These are phyloP conservation scores for Perccottus glenii DNA, from an alignment of 2,113 vertebrate species.

Conservation along the genomic window DNA sequence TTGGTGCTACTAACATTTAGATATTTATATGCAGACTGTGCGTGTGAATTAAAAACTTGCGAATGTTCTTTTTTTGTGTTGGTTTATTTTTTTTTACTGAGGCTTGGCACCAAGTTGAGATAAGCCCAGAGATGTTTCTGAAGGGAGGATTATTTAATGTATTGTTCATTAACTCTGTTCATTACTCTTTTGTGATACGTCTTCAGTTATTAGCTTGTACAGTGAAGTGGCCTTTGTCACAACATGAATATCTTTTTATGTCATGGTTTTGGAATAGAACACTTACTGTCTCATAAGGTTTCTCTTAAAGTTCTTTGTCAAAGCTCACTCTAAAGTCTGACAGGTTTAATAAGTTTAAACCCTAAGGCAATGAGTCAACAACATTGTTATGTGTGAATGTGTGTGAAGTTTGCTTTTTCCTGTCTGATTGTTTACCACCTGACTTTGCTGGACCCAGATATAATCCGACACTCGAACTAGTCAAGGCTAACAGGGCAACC, in stretches of 20 bases:
- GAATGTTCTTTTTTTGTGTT: too few relatives aligned
- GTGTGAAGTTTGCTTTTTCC: constrained; percentile 41
- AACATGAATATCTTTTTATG: constrained; percentile 38
- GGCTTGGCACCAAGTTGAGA: too few relatives aligned
- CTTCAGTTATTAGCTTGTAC: too few relatives aligned
- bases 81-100: too few relatives aligned
- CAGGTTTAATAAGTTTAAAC: constrained; percentile 40
- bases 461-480: constrained; percentile 40
- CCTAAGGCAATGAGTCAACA: constrained; percentile 50
- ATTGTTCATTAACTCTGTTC: too few relatives aligned
- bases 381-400: constrained; percentile 39
- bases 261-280: constrained; percentile 31
- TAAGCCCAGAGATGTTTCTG: too few relatives aligned
- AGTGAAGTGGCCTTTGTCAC: too few relatives aligned
- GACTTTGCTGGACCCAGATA: constrained; percentile 56
- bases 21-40: too few relatives aligned
- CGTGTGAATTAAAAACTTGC: too few relatives aligned
- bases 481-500: constrained; percentile 36
- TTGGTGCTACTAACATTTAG: too few relatives aligned
- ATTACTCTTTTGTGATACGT: too few relatives aligned
- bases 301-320: constrained; percentile 47
- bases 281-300: constrained; percentile 46
- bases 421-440: constrained; percentile 61
- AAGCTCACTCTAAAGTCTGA: constrained; percentile 38
- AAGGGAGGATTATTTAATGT: too few relatives aligned